phyloP scores from a whole-genome alignment of 1,140 invertebrate species.

The Himalopsyche phryganea region DNA sequence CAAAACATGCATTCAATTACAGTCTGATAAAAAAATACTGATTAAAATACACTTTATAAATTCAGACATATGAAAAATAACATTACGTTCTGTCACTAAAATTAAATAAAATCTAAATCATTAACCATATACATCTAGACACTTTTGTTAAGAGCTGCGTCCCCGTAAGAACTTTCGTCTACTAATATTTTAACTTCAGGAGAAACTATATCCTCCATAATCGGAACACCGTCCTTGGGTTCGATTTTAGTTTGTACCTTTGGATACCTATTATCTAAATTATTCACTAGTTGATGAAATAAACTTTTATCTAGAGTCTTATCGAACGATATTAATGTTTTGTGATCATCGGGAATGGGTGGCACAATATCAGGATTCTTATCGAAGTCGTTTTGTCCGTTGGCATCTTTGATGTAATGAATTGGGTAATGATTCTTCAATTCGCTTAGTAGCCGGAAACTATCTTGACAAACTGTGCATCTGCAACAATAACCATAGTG shows the following conservation, averaged over 20 bases:
- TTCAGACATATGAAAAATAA: too few relatives aligned
- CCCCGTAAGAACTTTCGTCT: constrained; percentile 9
- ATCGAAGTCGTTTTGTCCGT: constrained; percentile 5
- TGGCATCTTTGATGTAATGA: constrained; percentile 37
- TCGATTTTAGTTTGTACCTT: constrained; percentile 31
- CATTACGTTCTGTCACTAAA: too few relatives aligned
- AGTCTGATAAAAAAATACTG: too few relatives aligned
- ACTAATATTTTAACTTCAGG: constrained; percentile 29
- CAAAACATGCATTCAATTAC: too few relatives aligned
- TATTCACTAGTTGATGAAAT: constrained; percentile 23
- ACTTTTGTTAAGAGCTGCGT: neutral
- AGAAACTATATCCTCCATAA: constrained; percentile 7
- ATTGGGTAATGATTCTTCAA: constrained; percentile 47
- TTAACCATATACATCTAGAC: too few relatives aligned
- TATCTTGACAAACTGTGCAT: constrained; percentile 41
- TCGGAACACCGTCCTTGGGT: constrained; percentile 18
- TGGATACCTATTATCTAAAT: constrained; percentile 21
- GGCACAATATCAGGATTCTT: neutral
- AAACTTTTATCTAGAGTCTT: constrained; percentile 31
- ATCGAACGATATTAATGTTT: constrained; percentile 29
- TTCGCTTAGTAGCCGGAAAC: constrained; percentile 45
- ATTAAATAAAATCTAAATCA: too few relatives aligned
- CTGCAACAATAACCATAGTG: constrained; percentile 30
- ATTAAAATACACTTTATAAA: too few relatives aligned
- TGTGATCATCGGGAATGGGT: constrained; percentile 21